Percentiles rank a stretch among this genome's conserved stretches.
Conservation (phyloP, 2,113 vertebrate genomes). For the Macrotis lagotis region DNA sequence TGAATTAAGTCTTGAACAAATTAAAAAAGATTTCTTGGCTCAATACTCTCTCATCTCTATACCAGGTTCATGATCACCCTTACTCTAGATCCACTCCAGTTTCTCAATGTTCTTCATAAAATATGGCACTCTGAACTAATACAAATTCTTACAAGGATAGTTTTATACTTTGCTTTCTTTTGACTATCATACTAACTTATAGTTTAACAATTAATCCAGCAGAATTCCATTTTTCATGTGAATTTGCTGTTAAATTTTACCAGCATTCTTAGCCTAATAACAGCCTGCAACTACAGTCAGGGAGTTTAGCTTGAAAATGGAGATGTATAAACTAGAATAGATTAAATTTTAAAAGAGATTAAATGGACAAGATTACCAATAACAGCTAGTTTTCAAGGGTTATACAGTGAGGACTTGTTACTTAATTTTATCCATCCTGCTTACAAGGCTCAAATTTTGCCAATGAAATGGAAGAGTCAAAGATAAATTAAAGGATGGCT, state of each 20-base stretch:
- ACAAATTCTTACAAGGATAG: neutral
- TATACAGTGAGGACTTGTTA: no score
- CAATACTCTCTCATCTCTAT: neutral
- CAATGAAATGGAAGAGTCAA: no score
- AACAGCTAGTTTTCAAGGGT: neutral
- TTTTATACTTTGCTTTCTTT: no score
- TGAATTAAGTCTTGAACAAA: no score
- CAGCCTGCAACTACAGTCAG: neutral
- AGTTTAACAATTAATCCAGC: neutral
- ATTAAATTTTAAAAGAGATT: neutral
- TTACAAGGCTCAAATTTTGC: neutral
- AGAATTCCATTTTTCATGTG: neutral
- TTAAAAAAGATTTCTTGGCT: no score
- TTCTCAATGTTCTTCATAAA: no score
- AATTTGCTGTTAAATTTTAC: no score
- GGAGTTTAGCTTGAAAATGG: neutral
- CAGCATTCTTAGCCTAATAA: neutral
- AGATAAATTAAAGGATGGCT: no score
- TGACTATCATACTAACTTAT: neutral
- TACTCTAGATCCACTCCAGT: neutral
- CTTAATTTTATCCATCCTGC: neutral
- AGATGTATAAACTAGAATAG: neutral
- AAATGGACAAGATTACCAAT: neutral
- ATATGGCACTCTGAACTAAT: no score
- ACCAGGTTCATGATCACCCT: neutral